Evolutionary conservation across 2,888 invertebrate species (phyloP).

Genomic region (Agonopterix subpropinquella): DNA sequence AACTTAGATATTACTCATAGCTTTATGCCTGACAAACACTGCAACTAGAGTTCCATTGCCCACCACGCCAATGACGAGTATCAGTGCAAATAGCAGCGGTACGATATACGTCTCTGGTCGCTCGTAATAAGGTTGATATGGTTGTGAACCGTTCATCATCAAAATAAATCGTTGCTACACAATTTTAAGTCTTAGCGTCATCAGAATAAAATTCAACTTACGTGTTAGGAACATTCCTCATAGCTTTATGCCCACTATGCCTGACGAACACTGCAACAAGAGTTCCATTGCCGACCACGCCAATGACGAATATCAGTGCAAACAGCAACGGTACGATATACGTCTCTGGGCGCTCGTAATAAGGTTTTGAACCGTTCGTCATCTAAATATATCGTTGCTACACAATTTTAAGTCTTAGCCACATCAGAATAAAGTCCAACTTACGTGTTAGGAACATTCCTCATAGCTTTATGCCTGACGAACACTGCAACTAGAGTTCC

Average conservation of each 20-base stretch:
- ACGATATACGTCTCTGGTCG: conserved; percentile 92
- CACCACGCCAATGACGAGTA: conserved; percentile 90
- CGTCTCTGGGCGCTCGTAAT: conserved; percentile 85
- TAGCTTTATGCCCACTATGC: conserved; percentile 86
- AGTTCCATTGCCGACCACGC: conserved; percentile 92
- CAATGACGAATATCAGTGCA: conserved; percentile 89
- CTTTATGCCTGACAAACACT: conserved; percentile 87
- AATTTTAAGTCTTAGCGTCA: neutral
- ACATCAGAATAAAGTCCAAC: no score
- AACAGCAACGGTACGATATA: conserved; percentile 92
- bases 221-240: conserved; percentile 95
- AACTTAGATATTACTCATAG: conserved; percentile 91
- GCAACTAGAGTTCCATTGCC: conserved; percentile 92
- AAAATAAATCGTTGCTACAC: neutral
- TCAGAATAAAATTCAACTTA: conserved; percentile 47
- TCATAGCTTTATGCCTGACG: conserved; percentile 87
- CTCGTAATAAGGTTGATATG: conserved; percentile 82
- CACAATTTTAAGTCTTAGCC: no score
- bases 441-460: conserved; percentile 93
- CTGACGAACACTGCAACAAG: conserved; percentile 88
- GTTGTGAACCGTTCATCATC: conserved; percentile 35
- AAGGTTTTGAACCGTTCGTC: conserved; percentile 73
- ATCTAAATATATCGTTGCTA: no score
- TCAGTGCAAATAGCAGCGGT: conserved; percentile 88
- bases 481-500: conserved; percentile 91